Percentiles rank a stretch among this genome's conserved stretches.
phyloP scores from a whole-genome alignment of 2,113 vertebrate genomes.

The Noturus placidus region DNA sequence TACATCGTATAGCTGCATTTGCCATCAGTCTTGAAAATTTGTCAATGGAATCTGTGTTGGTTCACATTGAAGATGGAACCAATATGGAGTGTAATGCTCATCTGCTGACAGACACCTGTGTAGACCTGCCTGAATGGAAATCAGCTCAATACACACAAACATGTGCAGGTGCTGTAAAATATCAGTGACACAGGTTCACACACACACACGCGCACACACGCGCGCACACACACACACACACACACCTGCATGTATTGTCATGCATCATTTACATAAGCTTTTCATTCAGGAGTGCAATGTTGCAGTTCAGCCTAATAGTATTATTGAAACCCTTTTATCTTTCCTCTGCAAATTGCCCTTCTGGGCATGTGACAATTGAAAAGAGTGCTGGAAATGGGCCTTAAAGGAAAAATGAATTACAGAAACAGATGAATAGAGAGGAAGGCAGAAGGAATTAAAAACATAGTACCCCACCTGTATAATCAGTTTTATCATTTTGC shows the following conservation, averaged over 20 bases:
- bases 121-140: slow-evolving; percentile 4
- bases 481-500: slow-evolving; percentile 19
- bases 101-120: slow-evolving; percentile 29
- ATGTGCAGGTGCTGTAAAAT: slow-evolving; percentile 26
- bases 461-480: slow-evolving; percentile 34
- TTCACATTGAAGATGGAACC: neutral
- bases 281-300: slow-evolving; percentile 5
- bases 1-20: neutral
- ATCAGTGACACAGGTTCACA: slow-evolving; percentile 15
- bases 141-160: slow-evolving; percentile 4
- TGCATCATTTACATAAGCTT: slow-evolving; percentile 23
- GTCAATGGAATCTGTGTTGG: neutral
- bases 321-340: slow-evolving; percentile 20
- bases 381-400: neutral
- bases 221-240: neutral
- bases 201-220: neutral
- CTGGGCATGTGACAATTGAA: neutral
- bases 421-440: slow-evolving; percentile 1
- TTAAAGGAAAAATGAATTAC: slow-evolving; percentile 10
- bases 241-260: slow-evolving; percentile 27
- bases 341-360: neutral
- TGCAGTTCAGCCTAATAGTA: slow-evolving; percentile 11
- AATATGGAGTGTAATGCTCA: slow-evolving; percentile 2
- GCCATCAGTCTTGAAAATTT: neutral
- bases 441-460: neutral